phyloP scores from a whole-genome alignment of 1,140 invertebrate genomes.

The Drosophila prosaltans region DNA sequence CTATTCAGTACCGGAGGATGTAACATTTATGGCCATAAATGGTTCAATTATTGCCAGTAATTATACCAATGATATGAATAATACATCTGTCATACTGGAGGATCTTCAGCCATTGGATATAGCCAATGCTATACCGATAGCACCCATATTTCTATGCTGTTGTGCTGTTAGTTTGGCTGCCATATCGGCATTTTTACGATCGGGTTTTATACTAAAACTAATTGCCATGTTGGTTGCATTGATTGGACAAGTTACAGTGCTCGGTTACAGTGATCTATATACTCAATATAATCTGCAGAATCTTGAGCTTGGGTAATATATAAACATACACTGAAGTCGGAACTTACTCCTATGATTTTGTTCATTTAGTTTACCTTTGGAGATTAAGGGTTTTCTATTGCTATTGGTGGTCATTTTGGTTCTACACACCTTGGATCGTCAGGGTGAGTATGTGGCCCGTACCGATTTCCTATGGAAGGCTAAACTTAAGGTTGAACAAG shows the following conservation, averaged over 20 bases:
- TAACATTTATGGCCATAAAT: conserved; percentile 17
- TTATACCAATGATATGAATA: conserved; percentile 27
- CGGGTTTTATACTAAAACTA: conserved; percentile 93
- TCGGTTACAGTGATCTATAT: conserved; percentile 86
- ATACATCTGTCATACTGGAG: conserved; percentile 15
- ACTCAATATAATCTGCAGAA: conserved; percentile 85
- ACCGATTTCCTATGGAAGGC: conserved; percentile 96
- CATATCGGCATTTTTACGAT: conserved; percentile 92
- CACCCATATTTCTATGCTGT: conserved; percentile 89
- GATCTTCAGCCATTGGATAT: conserved; percentile 41
- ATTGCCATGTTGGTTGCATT: conserved; percentile 89
- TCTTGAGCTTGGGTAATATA: conserved; percentile 85
- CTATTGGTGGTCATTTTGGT: conserved; percentile 87
- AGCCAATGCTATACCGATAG: conserved; percentile 54
- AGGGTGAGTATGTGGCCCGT: conserved; percentile 93
- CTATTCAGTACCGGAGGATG: conserved; percentile 41
- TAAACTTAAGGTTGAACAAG: conserved; percentile 95
- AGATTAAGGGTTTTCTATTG: conserved; percentile 86
- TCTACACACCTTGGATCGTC: conserved; percentile 91
- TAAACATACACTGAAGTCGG: neutral
- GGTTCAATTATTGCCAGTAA: conserved; percentile 24
- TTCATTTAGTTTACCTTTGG: conserved; percentile 85
- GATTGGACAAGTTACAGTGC: conserved; percentile 86
- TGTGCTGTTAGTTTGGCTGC: conserved; percentile 90
- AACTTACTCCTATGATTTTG: too few relatives aligned